phyloP scores from a whole-genome alignment of 2,888 invertebrate genomes.

The Aphodius sticticus region DNA sequence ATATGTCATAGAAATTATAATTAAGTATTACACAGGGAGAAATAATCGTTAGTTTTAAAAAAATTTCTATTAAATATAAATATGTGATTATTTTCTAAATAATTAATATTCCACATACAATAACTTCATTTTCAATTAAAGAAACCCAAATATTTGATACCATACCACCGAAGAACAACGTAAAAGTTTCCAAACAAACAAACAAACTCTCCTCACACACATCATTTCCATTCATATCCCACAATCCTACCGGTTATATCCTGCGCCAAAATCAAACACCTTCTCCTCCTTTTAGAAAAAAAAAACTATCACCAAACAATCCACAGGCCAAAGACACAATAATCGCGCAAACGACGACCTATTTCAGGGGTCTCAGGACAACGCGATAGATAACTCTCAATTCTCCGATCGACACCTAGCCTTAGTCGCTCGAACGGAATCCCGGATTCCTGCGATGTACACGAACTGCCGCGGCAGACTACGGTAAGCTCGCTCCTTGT shows the following conservation, averaged over 20 bases:
- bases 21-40: too few species aligned
- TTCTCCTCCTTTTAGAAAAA: neutral
- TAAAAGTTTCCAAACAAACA: neutral
- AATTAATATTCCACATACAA: too few species aligned
- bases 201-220: neutral
- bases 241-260: neutral
- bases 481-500: neutral
- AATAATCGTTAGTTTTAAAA: too few species aligned
- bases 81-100: too few species aligned
- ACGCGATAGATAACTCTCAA: neutral
- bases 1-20: too few species aligned
- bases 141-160: neutral
- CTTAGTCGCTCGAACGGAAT: neutral
- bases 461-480: neutral
- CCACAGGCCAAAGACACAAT: neutral
- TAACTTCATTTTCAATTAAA: too few species aligned
- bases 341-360: neutral
- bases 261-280: neutral
- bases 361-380: neutral
- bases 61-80: too few species aligned
- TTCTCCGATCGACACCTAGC: neutral
- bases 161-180: neutral
- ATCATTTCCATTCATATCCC: neutral
- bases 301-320: neutral
- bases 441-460: neutral